Percentiles rank a stretch among this genome's conserved stretches.
phyloP scores from a whole-genome alignment of 1,140 invertebrate genomes.

The Scylla paramamosain region DNA sequence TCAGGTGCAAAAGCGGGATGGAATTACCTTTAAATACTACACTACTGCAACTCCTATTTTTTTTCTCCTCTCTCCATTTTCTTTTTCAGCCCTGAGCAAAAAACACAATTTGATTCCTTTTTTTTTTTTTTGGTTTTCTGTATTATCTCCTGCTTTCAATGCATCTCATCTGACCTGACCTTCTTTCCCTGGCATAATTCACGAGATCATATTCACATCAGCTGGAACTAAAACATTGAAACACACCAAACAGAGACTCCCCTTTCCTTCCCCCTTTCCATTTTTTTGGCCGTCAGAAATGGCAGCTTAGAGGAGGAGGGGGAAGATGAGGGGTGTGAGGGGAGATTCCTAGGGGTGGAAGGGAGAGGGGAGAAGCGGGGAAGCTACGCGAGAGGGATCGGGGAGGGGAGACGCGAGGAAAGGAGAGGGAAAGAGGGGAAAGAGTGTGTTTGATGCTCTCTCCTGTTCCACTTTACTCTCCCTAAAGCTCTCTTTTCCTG shows the following conservation, averaged over 20 bases:
- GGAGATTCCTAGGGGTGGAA: neutral
- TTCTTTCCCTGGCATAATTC: neutral
- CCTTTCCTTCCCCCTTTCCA: neutral
- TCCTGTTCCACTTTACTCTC: too few relatives aligned
- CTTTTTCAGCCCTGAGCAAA: neutral
- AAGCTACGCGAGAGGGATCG: neutral
- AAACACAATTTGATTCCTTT: neutral
- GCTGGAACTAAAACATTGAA: too few relatives aligned
- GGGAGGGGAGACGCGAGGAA: neutral
- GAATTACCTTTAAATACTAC: neutral
- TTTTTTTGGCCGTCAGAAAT: too few relatives aligned
- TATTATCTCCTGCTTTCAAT: neutral
- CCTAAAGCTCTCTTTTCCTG: too few relatives aligned
- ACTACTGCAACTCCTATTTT: neutral
- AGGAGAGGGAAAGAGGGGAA: neutral
- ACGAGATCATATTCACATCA: too few relatives aligned
- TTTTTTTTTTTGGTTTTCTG: neutral
- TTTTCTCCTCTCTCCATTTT: neutral
- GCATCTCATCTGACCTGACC: neutral
- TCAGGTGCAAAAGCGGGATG: neutral
- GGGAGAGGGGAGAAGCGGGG: neutral
- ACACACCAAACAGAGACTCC: neutral
- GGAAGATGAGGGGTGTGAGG: neutral
- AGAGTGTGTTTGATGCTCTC: neutral
- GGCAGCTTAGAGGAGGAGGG: neutral